A percentile compares a stretch with the other conserved stretches of the same genome.
Evolutionary conservation across 2,797 vertebrate genomes (phyloP).

Genomic region (Chrosomus eos): DNA sequence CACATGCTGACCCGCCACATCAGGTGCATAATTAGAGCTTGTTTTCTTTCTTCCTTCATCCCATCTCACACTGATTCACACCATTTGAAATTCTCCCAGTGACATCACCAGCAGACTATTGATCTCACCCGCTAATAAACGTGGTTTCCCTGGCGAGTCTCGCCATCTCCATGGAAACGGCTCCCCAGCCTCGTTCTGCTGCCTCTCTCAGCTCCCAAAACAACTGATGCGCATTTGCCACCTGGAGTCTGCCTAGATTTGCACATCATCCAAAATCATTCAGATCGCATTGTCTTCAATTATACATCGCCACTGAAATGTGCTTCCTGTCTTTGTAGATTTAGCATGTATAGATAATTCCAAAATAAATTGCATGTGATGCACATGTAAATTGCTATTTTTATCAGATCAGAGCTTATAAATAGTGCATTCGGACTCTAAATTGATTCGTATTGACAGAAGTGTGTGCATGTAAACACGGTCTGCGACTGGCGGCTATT

Average conservation of each 20-base stretch:
- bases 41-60: slow-evolving; percentile 4
- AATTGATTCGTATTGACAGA: slow-evolving; percentile 18
- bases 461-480: slow-evolving; percentile 15
- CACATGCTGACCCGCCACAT: slow-evolving; percentile 17
- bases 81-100: slow-evolving; percentile 55
- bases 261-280: slow-evolving; percentile 19
- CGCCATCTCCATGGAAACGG: slow-evolving; percentile 61
- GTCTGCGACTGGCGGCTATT: neutral
- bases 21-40: slow-evolving; percentile 39
- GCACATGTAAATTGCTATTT: neutral
- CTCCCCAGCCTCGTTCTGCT: slow-evolving; percentile 51
- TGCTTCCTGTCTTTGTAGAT: slow-evolving; percentile 10
- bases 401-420: slow-evolving; percentile 11
- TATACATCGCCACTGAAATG: neutral
- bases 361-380: neutral
- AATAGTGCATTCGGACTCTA: neutral
- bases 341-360: neutral
- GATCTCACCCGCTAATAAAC: slow-evolving; percentile 61
- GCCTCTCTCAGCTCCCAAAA: slow-evolving; percentile 39
- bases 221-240: slow-evolving; percentile 45
- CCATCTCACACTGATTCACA: slow-evolving; percentile 26
- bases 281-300: neutral
- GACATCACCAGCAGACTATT: slow-evolving; percentile 60
- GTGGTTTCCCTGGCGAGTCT: slow-evolving; percentile 50
- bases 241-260: slow-evolving; percentile 33